Conservation (phyloP, 2,888 invertebrate species). For the Lepetodrilus schrolli region DNA sequence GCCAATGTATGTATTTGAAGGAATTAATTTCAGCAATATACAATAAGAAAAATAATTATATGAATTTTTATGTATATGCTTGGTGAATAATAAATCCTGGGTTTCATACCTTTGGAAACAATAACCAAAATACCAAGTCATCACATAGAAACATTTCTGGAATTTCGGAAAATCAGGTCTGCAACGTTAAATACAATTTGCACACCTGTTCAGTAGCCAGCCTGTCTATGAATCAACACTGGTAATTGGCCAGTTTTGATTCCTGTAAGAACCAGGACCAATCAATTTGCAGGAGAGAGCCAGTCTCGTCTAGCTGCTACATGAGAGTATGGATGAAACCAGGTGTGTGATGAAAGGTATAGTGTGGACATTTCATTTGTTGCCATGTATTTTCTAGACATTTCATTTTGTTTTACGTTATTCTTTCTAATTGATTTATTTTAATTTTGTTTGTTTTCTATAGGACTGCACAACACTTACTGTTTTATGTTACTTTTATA, state of each 20-base stretch:
- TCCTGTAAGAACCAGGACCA: constrained; percentile 7
- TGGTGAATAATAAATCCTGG: too few relatives aligned
- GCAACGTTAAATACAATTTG: too few relatives aligned
- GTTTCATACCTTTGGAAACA: too few relatives aligned
- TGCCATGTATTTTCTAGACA: neutral
- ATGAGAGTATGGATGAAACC: constrained; percentile 7
- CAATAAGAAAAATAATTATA: too few relatives aligned
- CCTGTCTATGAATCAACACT: neutral
- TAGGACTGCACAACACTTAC: constrained; percentile 4
- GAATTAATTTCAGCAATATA: too few relatives aligned
- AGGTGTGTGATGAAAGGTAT: constrained; percentile 15
- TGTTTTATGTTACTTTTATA: too few relatives aligned
- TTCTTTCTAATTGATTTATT: neutral
- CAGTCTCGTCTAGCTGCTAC: constrained; percentile 27
- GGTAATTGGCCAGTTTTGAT: neutral
- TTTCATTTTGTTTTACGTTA: neutral
- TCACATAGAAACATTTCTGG: too few relatives aligned
- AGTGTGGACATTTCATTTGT: neutral
- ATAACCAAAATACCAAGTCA: too few relatives aligned
- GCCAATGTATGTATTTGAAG: too few relatives aligned
- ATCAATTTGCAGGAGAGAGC: constrained; percentile 30
- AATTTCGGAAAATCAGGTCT: too few relatives aligned
- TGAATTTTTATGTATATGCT: too few relatives aligned
- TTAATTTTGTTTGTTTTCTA: neutral
- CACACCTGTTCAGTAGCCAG: neutral